Evolutionary conservation across 2,113 vertebrate species (phyloP).

Genomic region (crab-eating macaque (Macaca fascicularis)): DNA sequence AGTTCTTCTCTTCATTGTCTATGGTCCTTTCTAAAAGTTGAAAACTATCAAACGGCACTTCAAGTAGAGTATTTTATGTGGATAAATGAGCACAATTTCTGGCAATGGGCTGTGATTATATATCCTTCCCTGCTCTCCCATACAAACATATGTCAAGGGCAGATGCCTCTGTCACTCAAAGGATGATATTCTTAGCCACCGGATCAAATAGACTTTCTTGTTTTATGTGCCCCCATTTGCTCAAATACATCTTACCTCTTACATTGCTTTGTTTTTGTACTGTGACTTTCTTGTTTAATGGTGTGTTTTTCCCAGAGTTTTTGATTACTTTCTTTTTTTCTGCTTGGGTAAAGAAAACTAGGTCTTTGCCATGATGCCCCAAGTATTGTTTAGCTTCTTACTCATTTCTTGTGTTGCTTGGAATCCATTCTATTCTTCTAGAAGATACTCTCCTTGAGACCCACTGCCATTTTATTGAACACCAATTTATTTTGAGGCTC

Average conservation of each 20-base stretch:
- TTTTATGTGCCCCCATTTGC: background rate
- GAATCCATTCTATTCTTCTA: background rate
- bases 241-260: background rate
- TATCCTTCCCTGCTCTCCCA: background rate
- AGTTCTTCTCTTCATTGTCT: background rate
- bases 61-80: background rate
- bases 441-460: background rate
- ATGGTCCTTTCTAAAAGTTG: background rate
- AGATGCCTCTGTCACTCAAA: background rate
- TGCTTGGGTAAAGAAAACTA: conserved; percentile 8
- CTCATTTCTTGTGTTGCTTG: background rate
- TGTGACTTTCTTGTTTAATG: background rate
- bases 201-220: background rate
- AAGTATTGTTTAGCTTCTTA: conserved; percentile 21
- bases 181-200: background rate
- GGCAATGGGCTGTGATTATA: background rate
- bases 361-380: background rate
- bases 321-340: conserved; percentile 14
- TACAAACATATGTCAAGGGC: background rate
- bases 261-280: background rate
- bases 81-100: background rate
- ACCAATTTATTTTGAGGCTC: background rate
- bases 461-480: background rate
- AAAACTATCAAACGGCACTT: background rate
- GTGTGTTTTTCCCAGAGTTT: background rate